phyloP scores from a whole-genome alignment of 2,113 vertebrate genomes.

The Scomber scombrus region DNA sequence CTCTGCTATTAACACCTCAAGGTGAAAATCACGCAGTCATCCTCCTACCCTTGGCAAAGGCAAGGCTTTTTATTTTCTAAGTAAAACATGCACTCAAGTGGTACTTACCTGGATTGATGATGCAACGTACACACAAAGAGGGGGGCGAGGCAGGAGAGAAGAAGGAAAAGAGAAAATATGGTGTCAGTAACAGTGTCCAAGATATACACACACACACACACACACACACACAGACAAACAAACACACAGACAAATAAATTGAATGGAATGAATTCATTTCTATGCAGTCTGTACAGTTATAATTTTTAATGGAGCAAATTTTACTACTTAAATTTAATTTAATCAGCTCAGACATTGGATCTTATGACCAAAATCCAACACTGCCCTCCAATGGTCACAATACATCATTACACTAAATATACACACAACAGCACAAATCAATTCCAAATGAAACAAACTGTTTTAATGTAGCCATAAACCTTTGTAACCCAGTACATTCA shows the following conservation, averaged over 20 bases:
- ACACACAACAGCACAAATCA: background rate
- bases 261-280: background rate
- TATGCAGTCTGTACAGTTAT: background rate
- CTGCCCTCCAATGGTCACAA: slow-evolving; percentile 65
- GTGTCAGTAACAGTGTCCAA: background rate
- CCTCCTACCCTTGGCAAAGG: slow-evolving; percentile 41
- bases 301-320: slow-evolving; percentile 5
- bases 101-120: slow-evolving; percentile 52
- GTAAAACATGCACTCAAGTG: slow-evolving; percentile 36
- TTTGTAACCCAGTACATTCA: too few relatives aligned
- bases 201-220: background rate
- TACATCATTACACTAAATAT: slow-evolving; percentile 25
- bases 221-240: too few relatives aligned
- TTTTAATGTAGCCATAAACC: too few relatives aligned
- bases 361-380: slow-evolving; percentile 52
- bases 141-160: background rate
- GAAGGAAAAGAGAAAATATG: background rate
- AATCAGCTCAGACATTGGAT: background rate
- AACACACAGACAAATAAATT: background rate
- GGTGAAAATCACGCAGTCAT: slow-evolving; percentile 47
- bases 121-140: slow-evolving; percentile 20
- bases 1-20: slow-evolving; percentile 46
- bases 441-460: background rate
- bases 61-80: slow-evolving; percentile 39
- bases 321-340: background rate